These are phyloP conservation scores for Diaphora mendica DNA, from an alignment of 2,888 invertebrate genomes.

Conservation along the genomic window DNA sequence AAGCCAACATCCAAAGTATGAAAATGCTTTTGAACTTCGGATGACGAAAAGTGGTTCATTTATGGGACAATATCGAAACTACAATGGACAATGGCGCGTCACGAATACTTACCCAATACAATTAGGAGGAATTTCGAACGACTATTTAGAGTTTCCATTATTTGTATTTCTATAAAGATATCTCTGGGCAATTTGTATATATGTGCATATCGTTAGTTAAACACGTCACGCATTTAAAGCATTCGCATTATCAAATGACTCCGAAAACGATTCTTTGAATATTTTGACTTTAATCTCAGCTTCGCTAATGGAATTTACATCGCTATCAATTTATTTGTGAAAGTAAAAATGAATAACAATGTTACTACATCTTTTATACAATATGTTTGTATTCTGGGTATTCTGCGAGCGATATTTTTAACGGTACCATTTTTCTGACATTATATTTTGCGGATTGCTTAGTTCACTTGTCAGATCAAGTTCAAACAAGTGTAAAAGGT, in stretches of 20 bases:
- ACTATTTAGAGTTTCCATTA: not conserved
- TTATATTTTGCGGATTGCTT: not conserved
- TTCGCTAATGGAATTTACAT: not conserved
- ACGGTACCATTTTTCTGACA: not conserved
- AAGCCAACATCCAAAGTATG: constrained; percentile 5
- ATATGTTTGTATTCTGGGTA: no score
- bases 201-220: not conserved
- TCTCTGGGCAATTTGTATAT: not conserved
- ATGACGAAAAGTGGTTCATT: constrained; percentile 21
- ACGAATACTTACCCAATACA: constrained; percentile 18
- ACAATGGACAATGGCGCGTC: constrained; percentile 36
- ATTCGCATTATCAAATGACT: not conserved
- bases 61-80: constrained; percentile 15
- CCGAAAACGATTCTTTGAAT: not conserved
- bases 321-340: not conserved
- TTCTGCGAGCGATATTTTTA: not conserved
- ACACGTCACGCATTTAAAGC: not conserved
- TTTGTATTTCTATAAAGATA: not conserved
- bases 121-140: not conserved
- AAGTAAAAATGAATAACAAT: not conserved
- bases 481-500: not conserved
- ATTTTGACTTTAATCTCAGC: not conserved
- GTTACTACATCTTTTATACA: not conserved
- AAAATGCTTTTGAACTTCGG: constrained; percentile 11
- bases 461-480: not conserved